Conservation (phyloP, 2,113 vertebrate species). For the Cochlearius cochlearius region DNA sequence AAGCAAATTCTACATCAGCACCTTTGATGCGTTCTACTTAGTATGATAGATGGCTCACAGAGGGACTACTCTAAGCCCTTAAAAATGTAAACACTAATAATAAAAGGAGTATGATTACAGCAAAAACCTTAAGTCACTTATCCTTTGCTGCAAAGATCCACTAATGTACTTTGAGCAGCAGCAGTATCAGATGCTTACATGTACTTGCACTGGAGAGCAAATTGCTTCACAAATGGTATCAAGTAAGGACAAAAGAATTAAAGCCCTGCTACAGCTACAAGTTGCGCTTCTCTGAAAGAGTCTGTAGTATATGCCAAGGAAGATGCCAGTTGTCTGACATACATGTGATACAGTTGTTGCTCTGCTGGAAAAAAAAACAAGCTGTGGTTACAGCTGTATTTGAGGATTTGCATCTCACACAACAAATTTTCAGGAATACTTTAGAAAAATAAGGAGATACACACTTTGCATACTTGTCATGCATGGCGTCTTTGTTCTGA, state of each 20-base stretch:
- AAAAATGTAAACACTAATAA: neutral
- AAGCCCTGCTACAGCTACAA: neutral
- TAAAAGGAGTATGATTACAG: neutral
- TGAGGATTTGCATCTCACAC: neutral
- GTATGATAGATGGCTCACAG: neutral
- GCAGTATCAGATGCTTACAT: neutral
- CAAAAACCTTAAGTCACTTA: neutral
- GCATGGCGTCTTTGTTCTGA: neutral
- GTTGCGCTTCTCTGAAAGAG: neutral
- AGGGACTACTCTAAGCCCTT: neutral
- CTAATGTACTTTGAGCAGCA: neutral
- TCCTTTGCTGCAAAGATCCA: neutral
- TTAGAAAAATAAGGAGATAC: neutral
- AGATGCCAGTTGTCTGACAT: neutral
- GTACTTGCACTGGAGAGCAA: neutral
- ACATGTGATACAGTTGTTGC: rapidly evolving
- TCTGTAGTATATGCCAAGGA: neutral
- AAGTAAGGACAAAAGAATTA: neutral
- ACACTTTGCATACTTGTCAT: neutral
- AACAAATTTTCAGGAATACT: neutral
- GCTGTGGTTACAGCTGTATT: neutral
- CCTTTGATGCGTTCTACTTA: neutral
- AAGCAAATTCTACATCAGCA: neutral
- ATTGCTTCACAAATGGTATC: neutral
- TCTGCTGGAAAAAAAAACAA: neutral